A percentile compares a stretch with the other conserved stretches of the same genome.
Evolutionary conservation across 2,797 vertebrate genomes (phyloP).

Genomic region (Acanthurus tractus): DNA sequence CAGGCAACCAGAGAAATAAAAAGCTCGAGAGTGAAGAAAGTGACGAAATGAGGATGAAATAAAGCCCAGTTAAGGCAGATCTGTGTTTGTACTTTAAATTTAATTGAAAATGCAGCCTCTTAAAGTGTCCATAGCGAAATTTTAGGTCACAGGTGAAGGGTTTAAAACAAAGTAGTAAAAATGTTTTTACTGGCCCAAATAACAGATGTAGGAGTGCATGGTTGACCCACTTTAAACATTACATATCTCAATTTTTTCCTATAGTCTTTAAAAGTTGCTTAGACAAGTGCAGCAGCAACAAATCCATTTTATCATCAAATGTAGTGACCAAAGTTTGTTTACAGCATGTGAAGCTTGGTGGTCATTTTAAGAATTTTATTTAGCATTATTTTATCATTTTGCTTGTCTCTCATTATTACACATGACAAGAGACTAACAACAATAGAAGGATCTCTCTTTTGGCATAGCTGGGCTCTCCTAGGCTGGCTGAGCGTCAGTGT

Average conservation of each 20-base stretch:
- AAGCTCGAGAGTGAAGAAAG: not conserved
- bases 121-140: conserved; percentile 1
- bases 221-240: conserved; percentile 45
- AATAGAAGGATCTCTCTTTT: conserved; percentile 67
- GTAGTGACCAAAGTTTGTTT: not conserved
- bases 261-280: conserved; percentile 5
- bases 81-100: conserved; percentile 15
- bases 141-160: conserved; percentile 37
- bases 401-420: conserved; percentile 39
- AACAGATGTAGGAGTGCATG: conserved; percentile 36
- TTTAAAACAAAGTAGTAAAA: conserved; percentile 43
- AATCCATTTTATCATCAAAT: not conserved
- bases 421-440: conserved; percentile 53
- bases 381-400: conserved; percentile 24
- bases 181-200: conserved; percentile 42
- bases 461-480: conserved; percentile 65
- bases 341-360: not conserved
- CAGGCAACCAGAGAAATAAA: not conserved
- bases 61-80: not conserved
- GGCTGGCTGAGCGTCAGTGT: conserved; percentile 75
- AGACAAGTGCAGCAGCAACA: too few species aligned
- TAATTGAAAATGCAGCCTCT: conserved; percentile 16
- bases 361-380: conserved; percentile 5
- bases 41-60: conserved; percentile 39
- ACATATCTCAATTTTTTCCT: conserved; percentile 19